Evolutionary conservation across 2,888 invertebrate species (phyloP).

Genomic region (Andrena bicolor): DNA sequence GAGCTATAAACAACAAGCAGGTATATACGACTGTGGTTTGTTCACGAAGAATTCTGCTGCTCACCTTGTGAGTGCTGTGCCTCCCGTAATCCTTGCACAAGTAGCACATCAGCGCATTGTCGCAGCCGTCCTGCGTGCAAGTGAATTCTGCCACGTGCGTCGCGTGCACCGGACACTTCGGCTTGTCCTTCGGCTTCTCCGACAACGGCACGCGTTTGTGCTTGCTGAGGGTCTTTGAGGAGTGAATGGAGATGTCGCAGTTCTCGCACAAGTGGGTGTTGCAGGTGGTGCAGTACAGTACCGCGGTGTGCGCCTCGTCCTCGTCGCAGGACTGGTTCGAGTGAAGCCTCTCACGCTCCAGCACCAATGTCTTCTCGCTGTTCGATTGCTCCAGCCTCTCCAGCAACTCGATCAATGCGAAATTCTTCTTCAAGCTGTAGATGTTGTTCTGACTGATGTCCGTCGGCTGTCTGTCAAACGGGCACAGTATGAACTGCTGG

Average conservation of each 20-base stretch:
- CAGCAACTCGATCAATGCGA: constrained; percentile 86
- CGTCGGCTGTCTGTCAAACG: constrained; percentile 87
- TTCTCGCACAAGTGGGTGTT: constrained; percentile 86
- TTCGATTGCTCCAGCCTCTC: constrained; percentile 85
- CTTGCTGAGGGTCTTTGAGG: constrained; percentile 86
- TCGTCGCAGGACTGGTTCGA: constrained; percentile 86
- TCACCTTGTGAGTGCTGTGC: constrained; percentile 86
- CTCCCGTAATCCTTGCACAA: constrained; percentile 87
- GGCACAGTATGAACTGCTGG: constrained; percentile 84
- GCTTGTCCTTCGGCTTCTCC: constrained; percentile 87
- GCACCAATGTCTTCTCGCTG: constrained; percentile 75
- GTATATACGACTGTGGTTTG: neutral
- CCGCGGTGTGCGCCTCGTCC: constrained; percentile 86
- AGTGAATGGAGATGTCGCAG: constrained; percentile 86
- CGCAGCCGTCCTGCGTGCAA: constrained; percentile 86
- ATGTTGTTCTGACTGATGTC: constrained; percentile 85
- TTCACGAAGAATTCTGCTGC: no score
- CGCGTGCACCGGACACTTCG: constrained; percentile 86
- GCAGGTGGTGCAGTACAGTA: constrained; percentile 87
- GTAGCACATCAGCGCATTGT: constrained; percentile 87
- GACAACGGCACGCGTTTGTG: constrained; percentile 86
- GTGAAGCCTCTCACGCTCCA: constrained; percentile 80
- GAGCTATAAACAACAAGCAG: constrained; percentile 81
- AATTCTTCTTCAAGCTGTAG: constrained; percentile 87
- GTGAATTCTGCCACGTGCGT: constrained; percentile 87